Evolutionary conservation across 2,797 vertebrate genomes (phyloP), one percentile per base, ranked within the genome.

Genomic region (Potorous gilbertii): DNA sequence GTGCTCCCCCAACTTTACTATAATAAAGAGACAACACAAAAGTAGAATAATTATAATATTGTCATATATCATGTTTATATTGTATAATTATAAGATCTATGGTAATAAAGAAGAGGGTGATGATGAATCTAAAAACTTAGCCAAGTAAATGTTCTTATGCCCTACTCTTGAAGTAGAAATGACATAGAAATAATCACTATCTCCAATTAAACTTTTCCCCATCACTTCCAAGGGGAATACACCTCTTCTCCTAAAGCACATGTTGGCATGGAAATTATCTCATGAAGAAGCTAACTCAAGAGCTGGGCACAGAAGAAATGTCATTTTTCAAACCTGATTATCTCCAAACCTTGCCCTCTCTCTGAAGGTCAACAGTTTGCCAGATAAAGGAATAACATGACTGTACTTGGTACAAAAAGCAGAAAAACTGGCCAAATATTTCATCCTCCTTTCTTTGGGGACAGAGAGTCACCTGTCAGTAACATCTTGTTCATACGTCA

Each of bases 381-480:
- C 21, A 46, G 18, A 8, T 11, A 81, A 46, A 1, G 18, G 74
- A 81, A 40, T 81, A 81, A 46, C 74, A 46, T 46, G 2, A 9
- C 40, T 81, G 1, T n/a, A 66, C 5, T 93, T 97, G 96, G 87
- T 92, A 90, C 57, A 56, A 93, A 55, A 40, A 87, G 97, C 91
- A 93, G 28, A n/a, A 46, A 50, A 96, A 95, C 97, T 95, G 94
- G 56, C 92, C 92, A 93, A 50, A 29, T 87, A 91, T 95, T 95
- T 27, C 59, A 81, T 96, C 90, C 87, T 96, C 89, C 94, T 34
- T 55, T 34, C 24, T 14, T 52, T 54, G 0, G 1, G 40, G 92
- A 34, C 55, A 11, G 55, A 57, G 29, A 81, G 21, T 46, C 31
- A 96, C 93, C 94, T 96, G 46, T 81, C 95, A 96, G 92, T 40